Percentiles rank a stretch among this genome's conserved stretches.
Evolutionary conservation across 2,797 vertebrate genomes (phyloP).

Genomic region (Neopelma chrysocephalum): DNA sequence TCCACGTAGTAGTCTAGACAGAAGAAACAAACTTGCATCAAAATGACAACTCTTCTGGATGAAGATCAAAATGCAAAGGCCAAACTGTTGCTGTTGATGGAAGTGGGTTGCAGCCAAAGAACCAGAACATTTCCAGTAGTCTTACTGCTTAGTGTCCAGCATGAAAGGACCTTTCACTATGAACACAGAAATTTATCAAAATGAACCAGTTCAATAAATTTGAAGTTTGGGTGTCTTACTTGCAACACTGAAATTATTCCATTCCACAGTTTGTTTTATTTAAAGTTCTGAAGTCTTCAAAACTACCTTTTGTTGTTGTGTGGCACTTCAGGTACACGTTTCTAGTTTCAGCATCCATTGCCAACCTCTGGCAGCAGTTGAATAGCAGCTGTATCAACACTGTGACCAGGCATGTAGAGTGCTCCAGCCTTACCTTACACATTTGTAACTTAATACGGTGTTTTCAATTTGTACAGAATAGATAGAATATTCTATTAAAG

Average conservation of each 20-base stretch:
- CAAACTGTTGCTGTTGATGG: neutral
- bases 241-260: slow-evolving; percentile 45
- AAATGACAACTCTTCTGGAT: slow-evolving; percentile 53
- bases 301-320: slow-evolving; percentile 37
- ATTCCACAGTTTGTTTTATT: slow-evolving; percentile 44
- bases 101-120: slow-evolving; percentile 53
- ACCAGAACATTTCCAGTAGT: neutral
- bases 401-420: slow-evolving; percentile 78
- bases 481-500: slow-evolving; percentile 98
- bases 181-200: neutral
- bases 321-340: slow-evolving; percentile 40
- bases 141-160: slow-evolving; percentile 29
- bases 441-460: slow-evolving; percentile 91
- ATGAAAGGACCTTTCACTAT: slow-evolving; percentile 21
- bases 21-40: slow-evolving; percentile 44
- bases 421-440: slow-evolving; percentile 92
- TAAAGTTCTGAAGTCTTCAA: slow-evolving; percentile 53
- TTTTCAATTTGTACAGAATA: slow-evolving; percentile 98
- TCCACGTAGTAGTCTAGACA: slow-evolving; percentile 53
- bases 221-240: slow-evolving; percentile 38
- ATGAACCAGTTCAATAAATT: slow-evolving; percentile 5
- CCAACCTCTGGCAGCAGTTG: slow-evolving; percentile 63
- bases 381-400: slow-evolving; percentile 67
- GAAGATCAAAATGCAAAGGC: slow-evolving; percentile 19
- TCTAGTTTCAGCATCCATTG: slow-evolving; percentile 53